phyloP scores from a whole-genome alignment of 1,140 invertebrate genomes.

The Pseudomyrmex dendroicus region DNA sequence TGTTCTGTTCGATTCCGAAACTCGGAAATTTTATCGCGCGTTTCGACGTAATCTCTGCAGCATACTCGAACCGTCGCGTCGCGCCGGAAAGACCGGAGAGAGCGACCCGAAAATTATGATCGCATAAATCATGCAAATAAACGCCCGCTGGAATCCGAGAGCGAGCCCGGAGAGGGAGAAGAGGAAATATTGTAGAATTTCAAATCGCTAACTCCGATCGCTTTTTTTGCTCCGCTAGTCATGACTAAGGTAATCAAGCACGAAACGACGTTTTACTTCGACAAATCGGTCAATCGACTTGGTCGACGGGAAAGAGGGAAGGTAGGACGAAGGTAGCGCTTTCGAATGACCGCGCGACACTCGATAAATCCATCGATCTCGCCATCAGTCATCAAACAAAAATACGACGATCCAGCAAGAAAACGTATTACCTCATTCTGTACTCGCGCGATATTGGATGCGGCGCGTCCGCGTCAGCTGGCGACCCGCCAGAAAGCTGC shows the following conservation, averaged over 20 bases:
- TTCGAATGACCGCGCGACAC: neutral
- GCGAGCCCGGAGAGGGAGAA: too few species aligned
- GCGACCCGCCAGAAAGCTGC: constrained; percentile 44
- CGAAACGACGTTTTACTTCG: neutral
- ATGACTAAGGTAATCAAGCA: too few species aligned
- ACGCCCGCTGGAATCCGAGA: neutral
- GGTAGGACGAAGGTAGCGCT: neutral
- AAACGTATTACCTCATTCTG: constrained; percentile 10
- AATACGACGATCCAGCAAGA: constrained; percentile 26
- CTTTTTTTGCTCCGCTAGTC: too few species aligned
- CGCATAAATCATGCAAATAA: constrained; percentile 5
- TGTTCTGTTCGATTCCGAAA: neutral
- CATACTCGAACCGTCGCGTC: neutral
- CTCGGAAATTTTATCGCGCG: neutral
- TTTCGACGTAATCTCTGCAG: neutral
- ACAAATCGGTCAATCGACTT: neutral
- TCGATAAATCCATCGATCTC: constrained; percentile 20
- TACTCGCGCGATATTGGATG: constrained; percentile 36
- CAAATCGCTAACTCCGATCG: neutral
- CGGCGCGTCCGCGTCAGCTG: constrained; percentile 37
- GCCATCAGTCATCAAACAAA: constrained; percentile 19
- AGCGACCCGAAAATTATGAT: neutral
- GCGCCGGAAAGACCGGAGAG: neutral
- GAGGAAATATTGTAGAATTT: neutral
- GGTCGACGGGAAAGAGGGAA: neutral